phyloP scores from a whole-genome alignment of 2,888 invertebrate species.

The Nemotelus nigrinus region DNA sequence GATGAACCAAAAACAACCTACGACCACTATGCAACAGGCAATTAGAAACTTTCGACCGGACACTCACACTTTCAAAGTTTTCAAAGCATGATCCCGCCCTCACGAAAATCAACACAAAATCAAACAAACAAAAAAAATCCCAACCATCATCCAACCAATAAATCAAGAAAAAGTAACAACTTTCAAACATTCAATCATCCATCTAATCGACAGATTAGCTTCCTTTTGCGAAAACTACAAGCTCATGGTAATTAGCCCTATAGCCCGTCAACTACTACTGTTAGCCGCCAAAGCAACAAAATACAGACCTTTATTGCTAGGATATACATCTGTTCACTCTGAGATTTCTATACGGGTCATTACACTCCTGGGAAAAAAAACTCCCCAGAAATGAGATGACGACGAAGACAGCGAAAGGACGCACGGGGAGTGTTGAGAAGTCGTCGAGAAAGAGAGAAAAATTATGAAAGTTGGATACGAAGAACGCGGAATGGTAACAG shows the following conservation, averaged over 20 bases:
- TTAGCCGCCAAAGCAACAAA: background rate
- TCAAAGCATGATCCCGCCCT: too few relatives aligned
- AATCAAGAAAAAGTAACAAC: too few relatives aligned
- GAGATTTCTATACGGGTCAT: slow-evolving; percentile 18
- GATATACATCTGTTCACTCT: background rate
- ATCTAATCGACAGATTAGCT: background rate
- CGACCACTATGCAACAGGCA: too few relatives aligned
- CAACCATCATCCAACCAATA: too few relatives aligned
- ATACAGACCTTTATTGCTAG: background rate
- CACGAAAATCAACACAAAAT: too few relatives aligned
- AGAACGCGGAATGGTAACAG: background rate
- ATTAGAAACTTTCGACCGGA: too few relatives aligned
- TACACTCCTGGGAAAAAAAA: slow-evolving; percentile 8
- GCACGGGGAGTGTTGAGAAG: too few relatives aligned
- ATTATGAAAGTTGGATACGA: too few relatives aligned
- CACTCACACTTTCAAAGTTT: too few relatives aligned
- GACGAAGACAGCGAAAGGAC: background rate
- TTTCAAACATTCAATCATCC: background rate
- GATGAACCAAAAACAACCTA: too few relatives aligned
- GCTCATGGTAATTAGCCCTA: background rate
- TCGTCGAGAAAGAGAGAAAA: too few relatives aligned
- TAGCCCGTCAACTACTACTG: background rate
- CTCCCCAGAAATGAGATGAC: background rate
- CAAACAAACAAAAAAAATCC: too few relatives aligned
- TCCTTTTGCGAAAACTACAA: background rate